phyloP scores from a whole-genome alignment of 2,888 invertebrate genomes.

The Busseola fusca region DNA sequence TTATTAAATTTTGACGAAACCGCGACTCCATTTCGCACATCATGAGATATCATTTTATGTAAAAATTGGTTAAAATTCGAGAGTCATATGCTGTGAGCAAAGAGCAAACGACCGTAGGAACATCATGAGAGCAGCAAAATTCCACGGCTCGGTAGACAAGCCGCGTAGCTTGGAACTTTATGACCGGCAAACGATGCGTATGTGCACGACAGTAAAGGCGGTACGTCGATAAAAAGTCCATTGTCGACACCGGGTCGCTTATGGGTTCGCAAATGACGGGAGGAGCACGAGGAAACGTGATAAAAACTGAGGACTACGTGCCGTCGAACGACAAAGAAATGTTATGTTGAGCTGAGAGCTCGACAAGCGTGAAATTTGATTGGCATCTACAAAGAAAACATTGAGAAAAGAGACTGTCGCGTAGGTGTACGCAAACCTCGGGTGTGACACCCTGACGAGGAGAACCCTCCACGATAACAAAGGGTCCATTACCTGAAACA shows the following conservation, averaged over 20 bases:
- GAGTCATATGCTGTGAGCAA: constrained; percentile 63
- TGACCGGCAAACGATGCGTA: constrained; percentile 80
- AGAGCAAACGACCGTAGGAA: constrained; percentile 65
- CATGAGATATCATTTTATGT: constrained; percentile 48
- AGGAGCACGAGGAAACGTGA: constrained; percentile 77
- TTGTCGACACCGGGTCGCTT: constrained; percentile 80
- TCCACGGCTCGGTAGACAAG: constrained; percentile 73
- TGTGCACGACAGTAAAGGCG: constrained; percentile 77
- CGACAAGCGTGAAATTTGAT: constrained; percentile 80
- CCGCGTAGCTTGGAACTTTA: constrained; percentile 75
- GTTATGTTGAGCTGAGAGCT: constrained; percentile 70
- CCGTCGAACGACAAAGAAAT: constrained; percentile 73
- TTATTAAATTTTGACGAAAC: constrained; percentile 33
- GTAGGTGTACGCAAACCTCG: constrained; percentile 52
- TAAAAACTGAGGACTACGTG: constrained; percentile 80
- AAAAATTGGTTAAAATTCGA: constrained; percentile 66
- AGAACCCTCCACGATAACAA: constrained; percentile 22
- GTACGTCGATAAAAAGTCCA: constrained; percentile 83
- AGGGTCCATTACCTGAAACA: constrained; percentile 66
- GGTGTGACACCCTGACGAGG: constrained; percentile 19
- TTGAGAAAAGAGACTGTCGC: constrained; percentile 59
- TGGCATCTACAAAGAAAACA: constrained; percentile 70
- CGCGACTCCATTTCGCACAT: constrained; percentile 46
- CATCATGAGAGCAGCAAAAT: constrained; percentile 71
- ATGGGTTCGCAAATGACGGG: constrained; percentile 82